Evolutionary conservation across 2,888 invertebrate species (phyloP).

Genomic region (Pegoplata infirma): DNA sequence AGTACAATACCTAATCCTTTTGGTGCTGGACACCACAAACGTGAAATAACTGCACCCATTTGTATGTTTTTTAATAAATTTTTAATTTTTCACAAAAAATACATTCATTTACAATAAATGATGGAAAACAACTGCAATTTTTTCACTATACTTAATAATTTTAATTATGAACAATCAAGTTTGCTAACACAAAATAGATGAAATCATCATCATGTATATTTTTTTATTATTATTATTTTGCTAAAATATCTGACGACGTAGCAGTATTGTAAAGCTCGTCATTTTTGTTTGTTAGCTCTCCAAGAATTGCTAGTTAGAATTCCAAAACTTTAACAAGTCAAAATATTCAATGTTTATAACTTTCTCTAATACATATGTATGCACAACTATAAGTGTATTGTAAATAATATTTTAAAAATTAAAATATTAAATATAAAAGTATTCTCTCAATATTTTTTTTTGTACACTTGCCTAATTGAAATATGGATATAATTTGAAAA

Average conservation of each 20-base stretch:
- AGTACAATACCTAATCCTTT: constrained; percentile 37
- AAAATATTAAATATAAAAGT: too few species aligned
- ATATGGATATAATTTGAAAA: not conserved
- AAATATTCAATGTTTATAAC: not conserved
- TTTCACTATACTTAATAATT: not conserved
- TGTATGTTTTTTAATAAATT: not conserved
- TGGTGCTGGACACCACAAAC: constrained; percentile 37
- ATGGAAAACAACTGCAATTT: constrained; percentile 1
- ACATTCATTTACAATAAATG: not conserved
- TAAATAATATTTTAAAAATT: too few species aligned
- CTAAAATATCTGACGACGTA: not conserved
- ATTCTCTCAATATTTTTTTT: not conserved
- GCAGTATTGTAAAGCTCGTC: not conserved
- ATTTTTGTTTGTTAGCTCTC: too few species aligned
- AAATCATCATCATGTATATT: not conserved
- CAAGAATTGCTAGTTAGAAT: not conserved
- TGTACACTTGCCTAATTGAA: not conserved
- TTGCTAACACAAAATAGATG: not conserved
- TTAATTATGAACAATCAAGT: not conserved
- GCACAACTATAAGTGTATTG: too few species aligned
- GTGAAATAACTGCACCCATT: constrained; percentile 42
- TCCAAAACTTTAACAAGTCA: not conserved
- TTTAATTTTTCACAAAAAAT: not conserved
- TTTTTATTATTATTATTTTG: not conserved
- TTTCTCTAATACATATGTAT: too few species aligned